Evolutionary conservation across 2,797 vertebrate species (phyloP), one percentile per base, ranked within the genome.

Genomic region (Anguilla anguilla): DNA sequence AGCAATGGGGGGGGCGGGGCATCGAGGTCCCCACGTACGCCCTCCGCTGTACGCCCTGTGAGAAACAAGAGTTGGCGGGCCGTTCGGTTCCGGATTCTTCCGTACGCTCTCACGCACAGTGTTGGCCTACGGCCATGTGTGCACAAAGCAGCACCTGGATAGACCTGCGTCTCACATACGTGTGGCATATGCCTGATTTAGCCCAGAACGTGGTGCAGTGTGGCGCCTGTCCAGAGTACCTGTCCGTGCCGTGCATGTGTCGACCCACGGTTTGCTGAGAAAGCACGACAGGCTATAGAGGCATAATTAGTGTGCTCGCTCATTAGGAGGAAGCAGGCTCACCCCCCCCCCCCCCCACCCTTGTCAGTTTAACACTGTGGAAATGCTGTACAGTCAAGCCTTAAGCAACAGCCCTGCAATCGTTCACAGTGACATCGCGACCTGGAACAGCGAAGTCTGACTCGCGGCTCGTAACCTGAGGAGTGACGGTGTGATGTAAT

Each of bases 171-270:
- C 19, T 81, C 1, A 9, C 69, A 74, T 3, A 59, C 2, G 13
- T 43, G 7, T 61, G 61, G n/a, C 28, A 74, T 72, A 15, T 25
- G 39, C 15, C 69, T 15, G n/a, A n/a, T 59, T 51, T 4, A 84
- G n/a, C 79, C 69, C 25, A 53, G 57, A 4, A 77, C 77, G n/a
- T 25, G 43, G 43, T 10, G 51, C 67, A n/a, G 11, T n/a, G n/a
- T 72, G 67, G 49, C 57, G 74, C 46, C 87, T 57, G 85, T 59
- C 57, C 39, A 69, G n/a, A 39, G 49, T 43, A 79, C 35, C 31
- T 19, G 83, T 59, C 67, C 55, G 19, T 5, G 11, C 28, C 35
- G 31, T 31, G 31, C 31, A 31, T 22, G 83, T 57, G 15, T 79
- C 43, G 35, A 59, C 31, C 49, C 82, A n/a, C 17, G 35, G 84